phyloP scores from a whole-genome alignment of 2,888 invertebrate genomes.

The Pollenia labialis region DNA sequence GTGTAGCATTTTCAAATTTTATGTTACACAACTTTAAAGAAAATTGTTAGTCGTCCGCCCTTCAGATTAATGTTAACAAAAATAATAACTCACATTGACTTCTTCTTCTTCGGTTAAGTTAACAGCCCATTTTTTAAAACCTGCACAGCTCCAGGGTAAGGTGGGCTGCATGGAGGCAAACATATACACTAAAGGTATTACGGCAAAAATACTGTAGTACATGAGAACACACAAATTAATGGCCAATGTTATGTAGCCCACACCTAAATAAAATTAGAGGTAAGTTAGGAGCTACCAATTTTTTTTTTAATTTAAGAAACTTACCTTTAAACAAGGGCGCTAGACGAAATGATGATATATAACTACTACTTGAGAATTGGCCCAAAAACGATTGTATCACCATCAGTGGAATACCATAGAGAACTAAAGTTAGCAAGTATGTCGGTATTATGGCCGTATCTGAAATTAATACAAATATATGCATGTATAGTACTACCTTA shows the following conservation, averaged over 20 bases:
- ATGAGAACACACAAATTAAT: slow-evolving; percentile 91
- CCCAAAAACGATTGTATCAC: slow-evolving; percentile 95
- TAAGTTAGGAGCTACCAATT: not conserved
- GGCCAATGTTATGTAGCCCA: slow-evolving; percentile 92
- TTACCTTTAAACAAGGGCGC: slow-evolving; percentile 94
- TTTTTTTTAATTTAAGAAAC: not conserved
- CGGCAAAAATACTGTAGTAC: slow-evolving; percentile 92
- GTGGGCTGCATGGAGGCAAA: slow-evolving; percentile 88
- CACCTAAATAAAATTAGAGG: slow-evolving; percentile 86
- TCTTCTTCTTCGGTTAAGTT: slow-evolving; percentile 65
- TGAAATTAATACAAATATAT: slow-evolving; percentile 50
- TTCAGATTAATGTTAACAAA: not conserved
- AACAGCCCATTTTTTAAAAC: slow-evolving; percentile 78
- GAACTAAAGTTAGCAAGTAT: slow-evolving; percentile 83
- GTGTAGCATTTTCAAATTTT: slow-evolving; percentile 36
- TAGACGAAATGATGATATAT: slow-evolving; percentile 91
- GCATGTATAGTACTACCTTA: not conserved
- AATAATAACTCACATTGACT: slow-evolving; percentile 58
- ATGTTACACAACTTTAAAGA: slow-evolving; percentile 51
- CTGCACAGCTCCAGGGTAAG: slow-evolving; percentile 92
- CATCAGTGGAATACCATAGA: slow-evolving; percentile 93
- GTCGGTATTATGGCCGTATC: slow-evolving; percentile 77
- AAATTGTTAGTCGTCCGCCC: not conserved
- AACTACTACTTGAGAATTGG: slow-evolving; percentile 93
- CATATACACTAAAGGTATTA: slow-evolving; percentile 92